Conservation (phyloP, 2,113 vertebrate species). For the Prunella himalayana region DNA sequence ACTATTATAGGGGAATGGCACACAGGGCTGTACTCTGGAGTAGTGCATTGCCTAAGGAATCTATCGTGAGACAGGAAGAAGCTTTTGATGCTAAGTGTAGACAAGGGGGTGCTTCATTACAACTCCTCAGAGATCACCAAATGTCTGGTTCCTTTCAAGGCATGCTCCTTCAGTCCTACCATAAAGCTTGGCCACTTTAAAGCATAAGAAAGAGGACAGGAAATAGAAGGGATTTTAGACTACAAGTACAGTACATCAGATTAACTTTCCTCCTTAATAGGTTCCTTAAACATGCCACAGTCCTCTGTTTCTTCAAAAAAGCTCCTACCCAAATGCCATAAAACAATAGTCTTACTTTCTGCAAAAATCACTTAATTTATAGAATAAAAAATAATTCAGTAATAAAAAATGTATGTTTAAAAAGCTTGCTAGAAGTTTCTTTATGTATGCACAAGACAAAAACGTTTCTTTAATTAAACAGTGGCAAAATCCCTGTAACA, state of each 20-base stretch:
- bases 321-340: neutral
- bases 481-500: neutral
- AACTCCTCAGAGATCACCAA: neutral
- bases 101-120: neutral
- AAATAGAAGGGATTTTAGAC: neutral
- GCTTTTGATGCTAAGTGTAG: neutral
- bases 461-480: neutral
- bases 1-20: neutral
- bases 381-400: neutral
- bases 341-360: neutral
- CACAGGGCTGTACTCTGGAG: neutral
- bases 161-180: neutral
- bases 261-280: neutral
- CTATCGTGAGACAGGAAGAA: neutral
- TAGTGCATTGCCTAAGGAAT: neutral
- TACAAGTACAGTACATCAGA: neutral
- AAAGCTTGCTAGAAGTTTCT: neutral
- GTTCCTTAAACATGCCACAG: neutral
- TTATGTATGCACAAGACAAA: neutral
- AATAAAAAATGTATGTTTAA: neutral
- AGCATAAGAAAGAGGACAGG: neutral
- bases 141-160: neutral
- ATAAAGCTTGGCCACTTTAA: neutral
- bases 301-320: neutral
- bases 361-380: neutral